A percentile compares a stretch with the other conserved stretches of the same genome.
These are phyloP conservation scores for Struthio camelus DNA, from an alignment of 2,113 vertebrate species.

Conservation along the genomic window DNA sequence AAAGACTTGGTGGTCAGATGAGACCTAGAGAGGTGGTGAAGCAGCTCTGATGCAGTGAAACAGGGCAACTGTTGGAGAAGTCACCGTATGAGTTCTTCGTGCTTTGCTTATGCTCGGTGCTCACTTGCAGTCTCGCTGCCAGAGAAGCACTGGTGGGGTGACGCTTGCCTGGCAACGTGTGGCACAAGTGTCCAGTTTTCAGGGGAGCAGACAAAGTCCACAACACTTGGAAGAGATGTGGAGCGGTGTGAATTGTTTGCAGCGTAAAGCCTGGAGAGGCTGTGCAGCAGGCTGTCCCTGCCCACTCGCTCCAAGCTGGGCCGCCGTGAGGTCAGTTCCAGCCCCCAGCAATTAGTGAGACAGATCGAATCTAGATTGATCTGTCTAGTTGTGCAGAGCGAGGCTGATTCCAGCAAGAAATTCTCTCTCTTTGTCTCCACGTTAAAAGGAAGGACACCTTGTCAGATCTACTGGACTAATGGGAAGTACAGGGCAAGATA, in stretches of 20 bases:
- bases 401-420: constrained; percentile 6
- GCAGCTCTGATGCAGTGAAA: background rate
- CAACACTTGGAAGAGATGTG: background rate
- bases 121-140: background rate
- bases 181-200: background rate
- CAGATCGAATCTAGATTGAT: constrained; percentile 34
- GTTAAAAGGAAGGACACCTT: constrained; percentile 31
- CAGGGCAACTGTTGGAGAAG: background rate
- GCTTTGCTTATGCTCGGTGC: background rate
- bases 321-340: background rate
- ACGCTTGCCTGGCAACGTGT: rapidly evolving
- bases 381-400: background rate
- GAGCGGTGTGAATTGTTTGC: background rate
- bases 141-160: background rate
- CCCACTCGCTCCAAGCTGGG: rapidly evolving
- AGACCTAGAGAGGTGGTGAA: background rate
- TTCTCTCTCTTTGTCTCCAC: background rate
- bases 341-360: constrained; percentile 18
- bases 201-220: background rate
- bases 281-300: background rate
- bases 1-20: background rate
- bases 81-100: background rate
- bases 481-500: background rate
- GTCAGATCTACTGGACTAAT: constrained; percentile 32
- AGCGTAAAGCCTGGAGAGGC: background rate